Base-by-base conservation (phyloP, 2,113 vertebrate genomes). In the Paradisaea rubra region DNA sequence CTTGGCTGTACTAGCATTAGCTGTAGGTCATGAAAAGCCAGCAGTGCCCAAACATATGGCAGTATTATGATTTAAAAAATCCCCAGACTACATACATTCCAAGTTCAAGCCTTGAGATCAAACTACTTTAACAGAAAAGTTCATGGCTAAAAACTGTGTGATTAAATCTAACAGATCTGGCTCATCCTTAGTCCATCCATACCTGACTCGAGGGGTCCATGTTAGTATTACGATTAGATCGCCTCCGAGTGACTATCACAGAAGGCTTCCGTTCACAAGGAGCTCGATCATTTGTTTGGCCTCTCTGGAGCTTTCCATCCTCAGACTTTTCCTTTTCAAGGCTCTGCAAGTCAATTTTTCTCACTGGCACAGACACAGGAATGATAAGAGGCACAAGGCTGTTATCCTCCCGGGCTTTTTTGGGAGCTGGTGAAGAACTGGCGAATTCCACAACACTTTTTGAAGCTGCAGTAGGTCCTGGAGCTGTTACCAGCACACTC, bases 291-390 rank as follows among this genome's bases (percentile, higher is more conserved):
- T 96, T 98, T 23, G 91, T 79, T 50, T 97, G 93, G 7, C 94
- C 91, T 90, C 95, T 95, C 42, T 88, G 97, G 18, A 96, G 94
- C 97, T 98, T 99, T 93, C 93, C 97, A 8, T 98, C 97, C 78
- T 98, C 97, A 6, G 93, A 95, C n/a, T 97, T 97, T 5, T 98
- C 98, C 27, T 97, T 96, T 66, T 97, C 98, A 3, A 97, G 95
- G 61, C 97, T 98, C 2, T 97, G 92, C 13, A 97, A 95, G 24
- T 98, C 98, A 61, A 97, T 97, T 83, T 98, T 97, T 87, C 97
- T 98, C 80, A 99, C 99, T 11, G 99, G 99, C 69, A 99, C 99
- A 8, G 99, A 99, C 56, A 99, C 99, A 0, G 99, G 99, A 97
- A 99, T 99, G 93, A 99, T 98, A 54, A 99, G 98, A 11, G 99